A percentile compares a stretch with the other conserved stretches of the same genome.
Conservation (phyloP, 2,888 invertebrate species). For the Acrocera orbiculus region DNA sequence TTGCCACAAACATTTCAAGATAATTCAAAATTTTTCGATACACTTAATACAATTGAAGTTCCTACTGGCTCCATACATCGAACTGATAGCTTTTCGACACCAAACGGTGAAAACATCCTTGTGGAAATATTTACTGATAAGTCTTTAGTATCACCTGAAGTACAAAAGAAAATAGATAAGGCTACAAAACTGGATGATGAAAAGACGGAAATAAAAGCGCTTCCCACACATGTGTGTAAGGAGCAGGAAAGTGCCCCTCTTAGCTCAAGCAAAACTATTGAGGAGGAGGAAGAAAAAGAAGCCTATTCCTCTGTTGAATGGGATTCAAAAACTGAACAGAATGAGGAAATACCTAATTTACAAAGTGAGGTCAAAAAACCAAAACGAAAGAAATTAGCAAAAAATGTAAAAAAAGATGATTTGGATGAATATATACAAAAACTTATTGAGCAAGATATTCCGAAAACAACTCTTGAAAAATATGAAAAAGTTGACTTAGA, state of each 20-base stretch:
- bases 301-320: too few relatives aligned
- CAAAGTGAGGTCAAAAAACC: too few relatives aligned
- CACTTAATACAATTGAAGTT: too few relatives aligned
- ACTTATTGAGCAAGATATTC: slow-evolving; percentile 14
- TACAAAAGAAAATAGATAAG: neutral
- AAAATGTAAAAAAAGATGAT: slow-evolving; percentile 8
- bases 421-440: slow-evolving; percentile 10
- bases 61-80: too few relatives aligned
- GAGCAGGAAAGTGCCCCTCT: too few relatives aligned
- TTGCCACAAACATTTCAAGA: slow-evolving; percentile 30
- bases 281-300: too few relatives aligned
- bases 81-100: too few relatives aligned
- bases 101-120: slow-evolving; percentile 16
- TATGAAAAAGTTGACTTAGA: slow-evolving; percentile 10
- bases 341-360: too few relatives aligned
- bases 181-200: slow-evolving; percentile 17
- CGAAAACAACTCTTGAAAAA: slow-evolving; percentile 11
- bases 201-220: slow-evolving; percentile 19
- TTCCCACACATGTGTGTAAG: too few relatives aligned
- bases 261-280: too few relatives aligned
- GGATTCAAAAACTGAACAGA: too few relatives aligned
- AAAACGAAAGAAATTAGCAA: neutral
- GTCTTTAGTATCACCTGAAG: slow-evolving; percentile 3
- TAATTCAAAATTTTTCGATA: too few relatives aligned
- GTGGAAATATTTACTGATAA: slow-evolving; percentile 7